Percentiles rank a stretch among this genome's conserved stretches.
These are phyloP conservation scores for Aegypius monachus DNA, from an alignment of 2,113 vertebrate species.

Conservation along the genomic window DNA sequence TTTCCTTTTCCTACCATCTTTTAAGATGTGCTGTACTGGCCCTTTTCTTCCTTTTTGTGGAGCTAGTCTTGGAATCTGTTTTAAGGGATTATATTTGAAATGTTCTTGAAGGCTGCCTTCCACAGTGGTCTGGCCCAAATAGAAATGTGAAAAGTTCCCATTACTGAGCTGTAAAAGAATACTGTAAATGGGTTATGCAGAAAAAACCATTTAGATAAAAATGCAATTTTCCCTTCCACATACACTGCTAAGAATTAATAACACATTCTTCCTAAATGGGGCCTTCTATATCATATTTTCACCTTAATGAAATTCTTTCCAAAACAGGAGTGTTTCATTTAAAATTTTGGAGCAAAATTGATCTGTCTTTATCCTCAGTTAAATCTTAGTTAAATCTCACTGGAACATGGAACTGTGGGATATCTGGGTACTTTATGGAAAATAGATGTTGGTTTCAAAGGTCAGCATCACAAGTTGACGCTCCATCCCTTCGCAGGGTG, in stretches of 20 bases:
- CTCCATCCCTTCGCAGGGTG: background rate
- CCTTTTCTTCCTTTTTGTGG: background rate
- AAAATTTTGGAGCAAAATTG: slow-evolving; percentile 55
- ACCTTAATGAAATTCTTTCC: slow-evolving; percentile 73
- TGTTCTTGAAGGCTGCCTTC: slow-evolving; percentile 9
- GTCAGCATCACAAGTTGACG: background rate
- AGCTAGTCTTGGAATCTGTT: slow-evolving; percentile 1
- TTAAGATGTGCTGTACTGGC: background rate
- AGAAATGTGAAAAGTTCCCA: slow-evolving; percentile 56
- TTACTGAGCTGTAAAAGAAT: slow-evolving; percentile 64
- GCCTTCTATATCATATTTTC: slow-evolving; percentile 69
- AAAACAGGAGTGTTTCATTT: slow-evolving; percentile 70
- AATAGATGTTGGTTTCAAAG: background rate
- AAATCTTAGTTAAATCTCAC: background rate
- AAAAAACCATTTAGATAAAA: slow-evolving; percentile 77
- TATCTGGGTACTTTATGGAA: background rate
- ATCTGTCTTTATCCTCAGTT: slow-evolving; percentile 28
- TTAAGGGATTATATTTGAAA: slow-evolving; percentile 26
- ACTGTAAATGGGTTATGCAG: slow-evolving; percentile 72
- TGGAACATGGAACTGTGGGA: too few relatives aligned
- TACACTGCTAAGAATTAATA: slow-evolving; percentile 73
- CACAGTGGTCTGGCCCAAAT: slow-evolving; percentile 9
- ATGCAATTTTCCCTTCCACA: slow-evolving; percentile 70
- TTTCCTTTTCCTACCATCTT: background rate
- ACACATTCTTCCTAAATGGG: slow-evolving; percentile 71